Evolutionary conservation across 1,140 invertebrate species (phyloP).

Genomic region (Hylyphantes graminicola): DNA sequence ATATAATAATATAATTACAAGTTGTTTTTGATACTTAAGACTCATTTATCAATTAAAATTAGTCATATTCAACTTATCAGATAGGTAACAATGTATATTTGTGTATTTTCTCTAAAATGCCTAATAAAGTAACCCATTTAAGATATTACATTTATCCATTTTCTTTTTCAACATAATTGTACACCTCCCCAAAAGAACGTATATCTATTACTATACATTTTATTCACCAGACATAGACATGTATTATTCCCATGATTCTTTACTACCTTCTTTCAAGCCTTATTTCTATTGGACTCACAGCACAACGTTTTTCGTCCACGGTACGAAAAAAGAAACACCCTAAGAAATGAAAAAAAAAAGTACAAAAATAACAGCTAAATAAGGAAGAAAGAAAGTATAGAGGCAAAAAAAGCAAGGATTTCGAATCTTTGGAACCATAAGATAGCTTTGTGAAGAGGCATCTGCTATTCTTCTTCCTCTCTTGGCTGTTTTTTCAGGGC

Average conservation of each 20-base stretch:
- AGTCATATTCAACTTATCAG: too few relatives aligned
- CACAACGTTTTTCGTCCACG: conserved; percentile 41
- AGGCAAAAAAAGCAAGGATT: conserved; percentile 27
- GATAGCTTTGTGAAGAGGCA: conserved; percentile 60
- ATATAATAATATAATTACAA: too few relatives aligned
- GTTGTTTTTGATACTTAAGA: too few relatives aligned
- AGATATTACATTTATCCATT: too few relatives aligned
- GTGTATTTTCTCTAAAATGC: not conserved
- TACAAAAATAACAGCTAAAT: conserved; percentile 55
- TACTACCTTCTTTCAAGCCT: conserved; percentile 36
- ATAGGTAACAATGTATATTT: too few relatives aligned
- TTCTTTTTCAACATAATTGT: too few relatives aligned
- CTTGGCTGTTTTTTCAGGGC: conserved; percentile 52
- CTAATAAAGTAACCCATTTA: not conserved
- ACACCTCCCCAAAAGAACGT: too few relatives aligned
- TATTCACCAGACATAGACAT: not conserved
- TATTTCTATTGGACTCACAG: conserved; percentile 47
- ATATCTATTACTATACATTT: not conserved
- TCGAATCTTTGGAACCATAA: conserved; percentile 56
- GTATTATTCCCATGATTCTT: conserved; percentile 25
- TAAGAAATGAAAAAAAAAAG: not conserved
- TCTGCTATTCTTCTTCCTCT: conserved; percentile 54
- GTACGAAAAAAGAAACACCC: not conserved
- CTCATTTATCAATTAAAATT: too few relatives aligned
- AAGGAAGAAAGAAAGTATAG: conserved; percentile 46